Base-by-base conservation (phyloP, 2,888 invertebrate species). In the Drosophila quinaria region DNA sequence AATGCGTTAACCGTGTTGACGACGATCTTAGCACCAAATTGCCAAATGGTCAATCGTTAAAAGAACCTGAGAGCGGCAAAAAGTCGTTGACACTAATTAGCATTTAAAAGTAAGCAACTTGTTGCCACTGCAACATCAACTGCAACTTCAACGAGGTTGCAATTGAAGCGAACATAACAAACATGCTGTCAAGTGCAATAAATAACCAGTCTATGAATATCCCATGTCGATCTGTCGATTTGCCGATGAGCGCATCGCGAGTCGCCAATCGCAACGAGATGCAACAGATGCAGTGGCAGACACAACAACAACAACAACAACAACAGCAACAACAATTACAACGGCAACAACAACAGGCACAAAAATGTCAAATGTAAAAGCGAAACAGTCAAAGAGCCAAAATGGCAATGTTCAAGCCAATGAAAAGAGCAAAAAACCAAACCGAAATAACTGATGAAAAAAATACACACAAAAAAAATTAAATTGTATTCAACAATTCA, bases 351-450 rank as follows among this genome's bases (percentile, higher is more conserved):
- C 71, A 54, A 33, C 67, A 52, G 47, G 42, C 31, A 25, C 74
- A 87, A 80, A 89, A 89, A 87, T 89, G 89, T 89, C 87, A 90
- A 90, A 90, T 76, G 89, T 75, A 75, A 81, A 80, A 87, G 74
- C 81, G 52, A 80, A 66, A 55, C 64, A 82, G 63, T 63, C 71
- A 66, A 67, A 72, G 64, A 66, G 81, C 73, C 59, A 49, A 65
- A 78, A 64, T 54, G 51, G 62, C 68, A 80, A 66, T 39, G 62
- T 60, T 60, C 59, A 50, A 35, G 46, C 29, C 42, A 66, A 59
- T 52, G 42, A 72, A 68, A 64, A 55, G 74, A 61, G 60, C 62
- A 51, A 52, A 39, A 15, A 52, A 19, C 11, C 11, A 51, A 67
- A 64, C 37, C 62, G 37, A 44, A 50, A 59, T 54, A 46, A 44